Conservation (phyloP, 2,797 vertebrate species). For the Tragelaphus eurycerus region DNA sequence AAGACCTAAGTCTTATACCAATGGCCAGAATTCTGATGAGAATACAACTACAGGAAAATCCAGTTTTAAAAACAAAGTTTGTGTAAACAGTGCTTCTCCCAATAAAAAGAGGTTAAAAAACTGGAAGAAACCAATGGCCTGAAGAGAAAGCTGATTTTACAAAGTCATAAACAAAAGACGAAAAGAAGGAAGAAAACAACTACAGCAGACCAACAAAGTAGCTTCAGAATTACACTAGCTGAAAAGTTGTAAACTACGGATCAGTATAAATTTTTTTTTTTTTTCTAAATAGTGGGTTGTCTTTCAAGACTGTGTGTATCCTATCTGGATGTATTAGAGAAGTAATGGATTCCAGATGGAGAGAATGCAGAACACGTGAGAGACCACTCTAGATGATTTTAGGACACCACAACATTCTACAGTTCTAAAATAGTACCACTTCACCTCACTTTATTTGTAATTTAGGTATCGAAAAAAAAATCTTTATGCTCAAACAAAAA, state of each 20-base stretch:
- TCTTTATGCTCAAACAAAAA: background rate
- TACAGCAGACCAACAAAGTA: background rate
- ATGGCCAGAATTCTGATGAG: background rate
- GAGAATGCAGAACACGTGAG: background rate
- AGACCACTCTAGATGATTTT: background rate
- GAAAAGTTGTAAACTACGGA: background rate
- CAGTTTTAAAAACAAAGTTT: slow-evolving; percentile 32
- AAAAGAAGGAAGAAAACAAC: background rate
- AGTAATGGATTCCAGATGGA: background rate
- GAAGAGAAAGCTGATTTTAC: background rate
- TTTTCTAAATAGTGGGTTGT: background rate
- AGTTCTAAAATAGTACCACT: background rate
- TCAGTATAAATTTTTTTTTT: background rate
- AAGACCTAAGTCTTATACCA: background rate
- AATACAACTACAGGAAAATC: background rate
- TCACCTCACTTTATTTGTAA: background rate
- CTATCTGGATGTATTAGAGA: background rate
- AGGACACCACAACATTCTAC: background rate
- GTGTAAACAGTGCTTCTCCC: background rate
- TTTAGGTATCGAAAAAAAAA: background rate
- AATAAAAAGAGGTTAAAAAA: background rate
- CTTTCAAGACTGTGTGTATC: background rate
- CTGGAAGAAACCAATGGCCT: background rate
- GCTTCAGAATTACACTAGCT: background rate
- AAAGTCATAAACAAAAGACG: background rate